Conservation (phyloP, 2,113 vertebrate species). For the Microtus pennsylvanicus region DNA sequence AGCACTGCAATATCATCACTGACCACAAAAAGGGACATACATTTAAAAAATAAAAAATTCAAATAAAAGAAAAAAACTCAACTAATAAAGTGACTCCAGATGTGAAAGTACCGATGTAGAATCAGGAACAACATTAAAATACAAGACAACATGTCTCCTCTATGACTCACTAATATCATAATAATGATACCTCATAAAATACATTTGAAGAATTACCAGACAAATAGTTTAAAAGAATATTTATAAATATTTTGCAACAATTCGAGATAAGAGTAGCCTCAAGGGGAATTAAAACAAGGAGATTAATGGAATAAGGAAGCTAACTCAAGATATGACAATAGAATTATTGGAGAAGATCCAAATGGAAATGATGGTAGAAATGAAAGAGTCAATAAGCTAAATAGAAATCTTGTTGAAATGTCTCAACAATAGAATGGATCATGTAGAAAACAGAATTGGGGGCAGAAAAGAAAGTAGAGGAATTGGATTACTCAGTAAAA, state of each 20-base stretch:
- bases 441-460: background rate
- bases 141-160: background rate
- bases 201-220: background rate
- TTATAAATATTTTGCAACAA: background rate
- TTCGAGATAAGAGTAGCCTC: background rate
- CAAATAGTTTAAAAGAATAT: background rate
- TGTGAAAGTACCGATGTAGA: background rate
- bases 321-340: background rate
- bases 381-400: background rate
- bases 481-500: background rate
- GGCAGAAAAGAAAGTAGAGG: background rate
- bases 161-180: background rate
- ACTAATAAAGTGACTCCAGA: background rate
- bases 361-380: background rate
- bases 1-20: background rate
- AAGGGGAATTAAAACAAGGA: background rate
- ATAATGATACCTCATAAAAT: background rate
- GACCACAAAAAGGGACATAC: background rate
- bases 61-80: background rate
- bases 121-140: background rate
- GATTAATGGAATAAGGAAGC: background rate
- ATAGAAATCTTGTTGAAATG: background rate
- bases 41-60: background rate
- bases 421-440: background rate
- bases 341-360: background rate